These are phyloP conservation scores for Muscicapa adusta DNA, from an alignment of 2,113 vertebrate species.

Conservation along the genomic window DNA sequence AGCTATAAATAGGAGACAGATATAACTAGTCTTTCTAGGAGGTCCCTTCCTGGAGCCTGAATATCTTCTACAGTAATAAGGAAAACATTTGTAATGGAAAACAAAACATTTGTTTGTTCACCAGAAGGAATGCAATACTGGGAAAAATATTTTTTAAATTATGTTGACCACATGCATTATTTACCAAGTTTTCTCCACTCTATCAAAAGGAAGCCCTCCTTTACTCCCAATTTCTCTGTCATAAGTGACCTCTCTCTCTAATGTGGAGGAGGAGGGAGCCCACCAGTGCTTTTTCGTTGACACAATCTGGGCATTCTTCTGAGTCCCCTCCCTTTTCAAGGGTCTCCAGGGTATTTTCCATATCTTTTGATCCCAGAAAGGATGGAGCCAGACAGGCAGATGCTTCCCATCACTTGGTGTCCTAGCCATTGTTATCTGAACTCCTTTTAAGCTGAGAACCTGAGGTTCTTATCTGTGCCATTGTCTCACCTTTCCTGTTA, in stretches of 20 bases:
- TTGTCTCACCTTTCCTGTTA: conserved; percentile 55
- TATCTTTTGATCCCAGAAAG: conserved; percentile 30
- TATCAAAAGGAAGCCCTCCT: not conserved
- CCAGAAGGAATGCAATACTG: not conserved
- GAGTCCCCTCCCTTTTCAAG: not conserved
- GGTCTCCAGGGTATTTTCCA: not conserved
- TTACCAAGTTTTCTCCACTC: not conserved
- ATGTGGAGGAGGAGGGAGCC: not conserved
- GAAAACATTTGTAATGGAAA: not conserved
- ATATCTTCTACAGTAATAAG: not conserved
- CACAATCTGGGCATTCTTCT: not conserved
- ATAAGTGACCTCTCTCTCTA: not conserved
- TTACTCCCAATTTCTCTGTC: not conserved
- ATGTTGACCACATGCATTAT: not conserved
- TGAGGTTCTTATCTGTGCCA: conserved; percentile 12
- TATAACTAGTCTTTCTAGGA: not conserved
- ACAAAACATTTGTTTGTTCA: not conserved
- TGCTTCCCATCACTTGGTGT: conserved; percentile 13
- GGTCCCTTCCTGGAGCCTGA: not conserved
- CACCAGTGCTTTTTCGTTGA: not conserved
- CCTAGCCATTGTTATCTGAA: conserved; percentile 17
- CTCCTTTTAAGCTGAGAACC: conserved; percentile 31
- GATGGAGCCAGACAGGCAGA: conserved; percentile 22
- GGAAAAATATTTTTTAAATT: not conserved
- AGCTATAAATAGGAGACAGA: not conserved